phyloP scores from a whole-genome alignment of 1,140 invertebrate species.

The Aphelenchoides fujianensis region DNA sequence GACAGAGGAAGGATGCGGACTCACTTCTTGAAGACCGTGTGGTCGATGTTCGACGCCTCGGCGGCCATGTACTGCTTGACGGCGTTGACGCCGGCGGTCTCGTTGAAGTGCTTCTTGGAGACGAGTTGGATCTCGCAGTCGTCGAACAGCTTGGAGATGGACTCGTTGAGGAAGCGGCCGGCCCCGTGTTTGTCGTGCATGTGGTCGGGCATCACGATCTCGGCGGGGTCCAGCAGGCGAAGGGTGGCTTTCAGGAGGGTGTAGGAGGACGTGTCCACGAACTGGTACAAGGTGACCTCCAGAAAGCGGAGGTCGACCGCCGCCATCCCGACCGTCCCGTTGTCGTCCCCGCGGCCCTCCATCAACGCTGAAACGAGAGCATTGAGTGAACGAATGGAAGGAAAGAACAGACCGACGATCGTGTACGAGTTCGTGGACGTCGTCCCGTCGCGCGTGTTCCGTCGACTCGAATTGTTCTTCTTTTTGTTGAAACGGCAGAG shows the following conservation, averaged over 20 bases:
- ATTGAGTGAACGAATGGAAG: too few species aligned
- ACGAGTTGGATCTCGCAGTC: conserved; percentile 70
- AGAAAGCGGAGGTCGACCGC: conserved; percentile 75
- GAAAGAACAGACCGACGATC: too few species aligned
- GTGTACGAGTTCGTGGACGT: too few species aligned
- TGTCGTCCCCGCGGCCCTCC: conserved; percentile 74
- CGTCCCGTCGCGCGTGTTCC: too few species aligned
- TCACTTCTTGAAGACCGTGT: conserved; percentile 73
- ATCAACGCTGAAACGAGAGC: conserved; percentile 44
- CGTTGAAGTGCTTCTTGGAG: conserved; percentile 76
- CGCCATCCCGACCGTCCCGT: conserved; percentile 83
- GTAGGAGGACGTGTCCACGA: conserved; percentile 79
- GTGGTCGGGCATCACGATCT: conserved; percentile 78
- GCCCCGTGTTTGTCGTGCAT: conserved; percentile 70
- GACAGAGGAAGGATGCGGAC: too few species aligned
- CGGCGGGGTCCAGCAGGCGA: conserved; percentile 74
- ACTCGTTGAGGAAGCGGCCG: conserved; percentile 58
- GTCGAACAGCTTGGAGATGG: conserved; percentile 65
- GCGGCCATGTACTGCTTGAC: neutral
- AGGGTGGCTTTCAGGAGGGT: conserved; percentile 77
- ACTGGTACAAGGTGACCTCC: conserved; percentile 76
- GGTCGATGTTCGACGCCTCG: conserved; percentile 66
- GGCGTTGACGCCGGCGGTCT: conserved; percentile 69
- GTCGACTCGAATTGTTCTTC: too few species aligned
- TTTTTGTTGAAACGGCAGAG: too few species aligned